Conservation (phyloP, 1,140 invertebrate species). For the Halictus rubicundus region DNA sequence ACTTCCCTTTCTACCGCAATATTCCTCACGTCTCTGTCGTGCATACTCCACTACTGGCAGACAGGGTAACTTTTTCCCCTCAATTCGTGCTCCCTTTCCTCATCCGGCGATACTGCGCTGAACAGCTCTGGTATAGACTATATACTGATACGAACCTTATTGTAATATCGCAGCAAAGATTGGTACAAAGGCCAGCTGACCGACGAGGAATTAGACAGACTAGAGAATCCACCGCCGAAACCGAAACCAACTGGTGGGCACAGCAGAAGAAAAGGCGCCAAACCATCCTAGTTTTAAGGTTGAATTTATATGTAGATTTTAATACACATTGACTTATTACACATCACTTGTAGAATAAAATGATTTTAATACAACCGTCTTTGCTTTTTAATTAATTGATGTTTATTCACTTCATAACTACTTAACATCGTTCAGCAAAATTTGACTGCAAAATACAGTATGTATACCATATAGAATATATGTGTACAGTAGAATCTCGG, state of each 20-base stretch:
- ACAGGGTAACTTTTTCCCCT: no score
- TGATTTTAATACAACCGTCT: conserved; percentile 33
- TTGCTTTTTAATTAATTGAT: not conserved
- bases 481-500: no score
- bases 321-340: conserved; percentile 38
- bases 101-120: no score
- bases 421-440: no score
- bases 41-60: no score
- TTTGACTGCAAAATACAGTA: no score
- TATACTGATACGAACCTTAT: not conserved
- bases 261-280: conserved; percentile 79
- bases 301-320: conserved; percentile 34
- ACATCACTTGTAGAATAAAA: conserved; percentile 41
- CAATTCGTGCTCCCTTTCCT: no score
- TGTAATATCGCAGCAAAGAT: conserved; percentile 85
- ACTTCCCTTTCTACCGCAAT: no score
- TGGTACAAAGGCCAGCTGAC: conserved; percentile 93
- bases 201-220: conserved; percentile 88
- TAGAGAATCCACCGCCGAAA: conserved; percentile 88
- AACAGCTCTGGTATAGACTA: no score
- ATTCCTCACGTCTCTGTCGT: no score
- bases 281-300: conserved; percentile 56
- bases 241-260: conserved; percentile 81
- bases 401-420: no score
- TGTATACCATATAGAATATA: no score